These are phyloP conservation scores for Microdon myrmicae DNA, from an alignment of 2,888 invertebrate genomes.

Conservation along the genomic window DNA sequence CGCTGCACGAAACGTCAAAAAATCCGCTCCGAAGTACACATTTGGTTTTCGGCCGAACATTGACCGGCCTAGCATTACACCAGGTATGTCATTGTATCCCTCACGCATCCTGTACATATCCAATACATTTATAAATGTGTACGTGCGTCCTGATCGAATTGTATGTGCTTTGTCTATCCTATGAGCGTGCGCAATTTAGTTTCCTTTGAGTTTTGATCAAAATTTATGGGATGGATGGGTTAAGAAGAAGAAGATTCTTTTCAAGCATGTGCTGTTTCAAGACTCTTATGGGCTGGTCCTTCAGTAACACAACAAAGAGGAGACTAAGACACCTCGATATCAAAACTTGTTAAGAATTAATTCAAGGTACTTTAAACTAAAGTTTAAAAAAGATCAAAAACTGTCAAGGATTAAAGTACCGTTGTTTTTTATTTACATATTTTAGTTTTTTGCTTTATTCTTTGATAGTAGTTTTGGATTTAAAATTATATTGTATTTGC, in stretches of 20 bases:
- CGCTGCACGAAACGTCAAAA: conserved; percentile 68
- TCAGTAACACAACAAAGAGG: not conserved
- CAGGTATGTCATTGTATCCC: conserved; percentile 69
- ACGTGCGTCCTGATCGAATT: conserved; percentile 25
- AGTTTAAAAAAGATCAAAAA: conserved; percentile 1
- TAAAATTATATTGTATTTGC: conserved; percentile 20
- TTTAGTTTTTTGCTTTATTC: not conserved
- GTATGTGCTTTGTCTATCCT: conserved; percentile 29
- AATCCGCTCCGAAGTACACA: conserved; percentile 75
- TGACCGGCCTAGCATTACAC: conserved; percentile 73
- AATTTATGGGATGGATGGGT: conserved; percentile 48
- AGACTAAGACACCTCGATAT: conserved; percentile 21
- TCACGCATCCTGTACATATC: conserved; percentile 5
- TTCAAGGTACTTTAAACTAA: conserved; percentile 28
- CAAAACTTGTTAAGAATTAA: conserved; percentile 27
- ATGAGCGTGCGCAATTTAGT: conserved; percentile 27
- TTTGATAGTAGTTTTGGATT: not conserved
- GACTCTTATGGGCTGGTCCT: conserved; percentile 4
- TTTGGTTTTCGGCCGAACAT: conserved; percentile 77
- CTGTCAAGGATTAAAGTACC: not conserved
- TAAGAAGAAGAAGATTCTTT: conserved; percentile 14
- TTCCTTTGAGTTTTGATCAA: conserved; percentile 19
- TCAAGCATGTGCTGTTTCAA: not conserved
- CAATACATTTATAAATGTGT: conserved; percentile 23
- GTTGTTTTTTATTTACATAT: not conserved